Base-by-base conservation (phyloP, 2,888 invertebrate species). In the Stegana nigrithorax region DNA sequence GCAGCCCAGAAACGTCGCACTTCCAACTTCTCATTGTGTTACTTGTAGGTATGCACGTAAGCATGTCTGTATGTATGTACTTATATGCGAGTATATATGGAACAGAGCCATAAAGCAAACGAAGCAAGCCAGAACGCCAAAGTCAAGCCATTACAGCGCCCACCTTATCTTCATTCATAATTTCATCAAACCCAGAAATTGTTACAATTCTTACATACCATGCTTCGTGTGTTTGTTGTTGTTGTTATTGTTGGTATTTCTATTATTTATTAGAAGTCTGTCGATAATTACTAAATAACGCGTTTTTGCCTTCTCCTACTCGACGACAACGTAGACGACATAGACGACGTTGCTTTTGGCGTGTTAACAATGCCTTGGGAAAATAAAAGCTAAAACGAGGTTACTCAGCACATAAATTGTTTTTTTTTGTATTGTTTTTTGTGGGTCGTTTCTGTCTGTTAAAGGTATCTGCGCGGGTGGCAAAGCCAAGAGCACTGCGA, bases 261-360 rank as follows among this genome's bases (percentile, higher is more conserved):
- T 51, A 32, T 62, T 67, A 55, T 80, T 78, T 80, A 80, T 80
- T 78, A 80, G 80, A 78, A 78, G 74, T 78, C 72, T 73, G 73
- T 78, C 80, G 79, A 80, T 81, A 82, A 80, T 81, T 82, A 81
- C 76, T 73, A 81, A 82, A 81, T 81, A 81, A 80, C 80, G 79
- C 70, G 75, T 82, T 78, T 70, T 67, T 65, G 60, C 60, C 65
- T 60, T 25, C 29, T 27, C 39, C 45, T 55, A 32, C 8, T 32
- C 36, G 19, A 23, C 42, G 2, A 4, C 10, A 19, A 14, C 44
- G 12, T 7, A 25, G n/a, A 36, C 10, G 12, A 17, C 23, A 45
- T 10, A 7, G 21, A 6, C 5, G 19, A 45, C 14, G 10, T 45
- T 32, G 3, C n/a, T n/a, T 32, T 7, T 14, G 14, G 8, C 32